Conservation (phyloP, 2,113 vertebrate genomes). For the Calyptommatus sinebrachiatus region DNA sequence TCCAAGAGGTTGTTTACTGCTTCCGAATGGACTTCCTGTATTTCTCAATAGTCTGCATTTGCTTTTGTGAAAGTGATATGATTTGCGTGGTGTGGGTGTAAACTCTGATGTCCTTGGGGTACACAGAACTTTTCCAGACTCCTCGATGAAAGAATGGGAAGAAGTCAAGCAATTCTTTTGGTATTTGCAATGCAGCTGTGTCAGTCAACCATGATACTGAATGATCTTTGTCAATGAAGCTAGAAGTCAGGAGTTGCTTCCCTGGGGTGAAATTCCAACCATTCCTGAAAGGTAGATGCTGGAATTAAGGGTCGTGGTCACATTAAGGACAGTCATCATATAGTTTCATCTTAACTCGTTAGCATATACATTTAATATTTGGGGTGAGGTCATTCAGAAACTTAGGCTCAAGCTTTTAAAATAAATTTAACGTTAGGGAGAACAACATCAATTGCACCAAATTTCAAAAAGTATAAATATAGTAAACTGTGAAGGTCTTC, state of each 20-base stretch:
- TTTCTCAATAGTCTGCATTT: neutral
- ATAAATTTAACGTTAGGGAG: conserved; percentile 40
- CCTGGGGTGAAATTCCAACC: too few species aligned
- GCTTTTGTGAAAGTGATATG: neutral
- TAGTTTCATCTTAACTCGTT: neutral
- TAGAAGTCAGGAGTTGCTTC: neutral
- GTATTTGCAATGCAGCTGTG: neutral
- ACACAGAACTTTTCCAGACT: neutral
- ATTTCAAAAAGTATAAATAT: neutral
- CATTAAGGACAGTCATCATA: neutral
- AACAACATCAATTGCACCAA: conserved; percentile 50
- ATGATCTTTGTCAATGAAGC: neutral
- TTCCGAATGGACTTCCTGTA: neutral
- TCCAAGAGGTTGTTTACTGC: neutral
- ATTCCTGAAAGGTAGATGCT: neutral
- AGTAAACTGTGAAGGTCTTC: conserved; percentile 4
- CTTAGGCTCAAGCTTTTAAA: conserved; percentile 33
- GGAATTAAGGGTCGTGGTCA: neutral
- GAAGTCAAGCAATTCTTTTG: too few species aligned
- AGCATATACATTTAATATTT: neutral
- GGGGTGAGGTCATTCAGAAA: neutral
- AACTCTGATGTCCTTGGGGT: neutral
- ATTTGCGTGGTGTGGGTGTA: neutral
- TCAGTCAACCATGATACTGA: neutral
- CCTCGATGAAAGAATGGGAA: neutral